Evolutionary conservation across 1,140 invertebrate genomes (phyloP).

Genomic region (Caenorhabditis tropicalis): DNA sequence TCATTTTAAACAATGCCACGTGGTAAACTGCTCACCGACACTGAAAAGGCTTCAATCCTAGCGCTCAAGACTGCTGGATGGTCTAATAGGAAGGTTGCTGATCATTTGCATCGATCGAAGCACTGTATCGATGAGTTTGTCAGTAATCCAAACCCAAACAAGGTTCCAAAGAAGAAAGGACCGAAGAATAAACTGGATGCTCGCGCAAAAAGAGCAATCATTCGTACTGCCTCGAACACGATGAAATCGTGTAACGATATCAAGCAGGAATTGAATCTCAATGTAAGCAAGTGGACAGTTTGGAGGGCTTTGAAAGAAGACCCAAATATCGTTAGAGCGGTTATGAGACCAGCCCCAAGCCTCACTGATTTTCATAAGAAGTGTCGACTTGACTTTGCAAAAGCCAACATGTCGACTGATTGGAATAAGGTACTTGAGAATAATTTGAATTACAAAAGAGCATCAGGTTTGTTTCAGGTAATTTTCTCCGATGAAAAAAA

Average conservation of each 20-base stretch:
- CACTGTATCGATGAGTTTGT: not conserved
- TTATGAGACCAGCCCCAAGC: not conserved
- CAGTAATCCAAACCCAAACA: not conserved
- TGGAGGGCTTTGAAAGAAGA: not conserved
- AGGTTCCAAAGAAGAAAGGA: no score
- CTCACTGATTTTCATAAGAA: not conserved
- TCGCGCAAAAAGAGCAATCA: not conserved
- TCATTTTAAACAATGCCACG: not conserved
- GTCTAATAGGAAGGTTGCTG: not conserved
- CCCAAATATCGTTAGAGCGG: not conserved
- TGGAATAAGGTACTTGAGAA: slow-evolving; percentile 27
- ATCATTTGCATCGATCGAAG: not conserved
- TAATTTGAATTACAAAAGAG: not conserved
- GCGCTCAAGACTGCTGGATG: not conserved
- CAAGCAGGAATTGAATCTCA: not conserved
- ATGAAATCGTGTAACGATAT: not conserved
- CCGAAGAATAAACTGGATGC: no score
- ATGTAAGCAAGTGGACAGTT: not conserved
- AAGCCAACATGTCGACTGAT: slow-evolving; percentile 36
- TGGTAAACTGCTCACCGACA: not conserved
- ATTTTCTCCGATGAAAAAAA: slow-evolving; percentile 65
- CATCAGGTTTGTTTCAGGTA: slow-evolving; percentile 53
- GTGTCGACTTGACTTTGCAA: slow-evolving; percentile 29
- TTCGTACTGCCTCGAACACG: not conserved
- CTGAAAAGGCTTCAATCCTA: not conserved